Conservation (phyloP, 2,888 invertebrate species). For the Drosophila histrio region DNA sequence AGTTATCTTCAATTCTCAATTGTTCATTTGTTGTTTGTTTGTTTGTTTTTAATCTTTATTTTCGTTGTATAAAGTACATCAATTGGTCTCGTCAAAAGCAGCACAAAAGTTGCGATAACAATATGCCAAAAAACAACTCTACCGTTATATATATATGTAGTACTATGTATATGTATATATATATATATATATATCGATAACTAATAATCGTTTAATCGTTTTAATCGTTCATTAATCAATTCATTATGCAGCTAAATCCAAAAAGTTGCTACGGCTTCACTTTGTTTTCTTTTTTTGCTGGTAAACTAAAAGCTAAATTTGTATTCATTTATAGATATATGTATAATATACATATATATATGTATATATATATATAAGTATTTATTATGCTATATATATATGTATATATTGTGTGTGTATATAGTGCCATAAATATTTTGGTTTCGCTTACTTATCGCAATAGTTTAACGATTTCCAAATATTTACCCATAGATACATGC, state of each 20-base stretch:
- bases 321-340: conserved; percentile 35
- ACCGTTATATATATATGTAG: conserved; percentile 55
- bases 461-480: conserved; percentile 78
- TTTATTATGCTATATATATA: conserved; percentile 37
- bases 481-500: conserved; percentile 68
- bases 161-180: no score
- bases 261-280: conserved; percentile 73
- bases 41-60: conserved; percentile 20
- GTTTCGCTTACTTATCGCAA: conserved; percentile 69
- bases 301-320: conserved; percentile 59
- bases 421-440: conserved; percentile 70
- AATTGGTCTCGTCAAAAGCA: conserved; percentile 79
- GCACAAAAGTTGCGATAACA: conserved; percentile 79
- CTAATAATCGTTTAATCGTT: conserved; percentile 69
- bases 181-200: conserved; percentile 62
- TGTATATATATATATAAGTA: conserved; percentile 33
- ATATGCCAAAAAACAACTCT: conserved; percentile 73
- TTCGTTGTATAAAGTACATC: conserved; percentile 80
- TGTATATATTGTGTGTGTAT: conserved; percentile 30
- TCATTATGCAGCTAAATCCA: conserved; percentile 74
- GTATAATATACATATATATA: conserved; percentile 29
- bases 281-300: conserved; percentile 20
- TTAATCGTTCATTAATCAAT: no score
- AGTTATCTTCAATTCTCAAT: conserved; percentile 41
- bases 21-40: conserved; percentile 21